These are phyloP conservation scores for Babyrousa celebensis DNA, from an alignment of 2,797 vertebrate genomes.

Conservation along the genomic window DNA sequence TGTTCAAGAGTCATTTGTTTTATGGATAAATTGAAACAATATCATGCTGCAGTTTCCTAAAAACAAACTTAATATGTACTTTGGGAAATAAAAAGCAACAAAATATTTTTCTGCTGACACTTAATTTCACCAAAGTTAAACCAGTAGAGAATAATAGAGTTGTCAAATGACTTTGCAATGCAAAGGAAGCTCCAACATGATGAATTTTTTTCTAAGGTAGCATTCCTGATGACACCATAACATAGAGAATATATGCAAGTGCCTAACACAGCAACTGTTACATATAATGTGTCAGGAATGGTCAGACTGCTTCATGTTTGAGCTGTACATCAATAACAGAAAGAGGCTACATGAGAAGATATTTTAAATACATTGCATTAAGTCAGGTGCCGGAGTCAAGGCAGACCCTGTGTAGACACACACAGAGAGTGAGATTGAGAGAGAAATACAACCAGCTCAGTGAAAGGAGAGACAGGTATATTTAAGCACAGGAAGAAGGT, in stretches of 20 bases:
- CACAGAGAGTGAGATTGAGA: background rate
- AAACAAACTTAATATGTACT: constrained; percentile 82
- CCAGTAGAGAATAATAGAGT: constrained; percentile 73
- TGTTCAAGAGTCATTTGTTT: constrained; percentile 76
- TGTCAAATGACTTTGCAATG: constrained; percentile 52
- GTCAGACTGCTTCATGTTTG: background rate
- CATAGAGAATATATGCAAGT: background rate
- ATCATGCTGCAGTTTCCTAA: constrained; percentile 72
- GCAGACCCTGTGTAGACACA: background rate
- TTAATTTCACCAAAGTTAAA: constrained; percentile 78
- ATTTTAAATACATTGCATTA: background rate
- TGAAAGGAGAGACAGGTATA: background rate
- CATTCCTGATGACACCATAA: background rate
- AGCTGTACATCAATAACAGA: background rate
- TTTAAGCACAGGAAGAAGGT: background rate
- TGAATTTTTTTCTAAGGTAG: background rate
- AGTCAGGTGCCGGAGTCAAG: background rate
- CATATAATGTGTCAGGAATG: background rate
- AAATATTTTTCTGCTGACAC: constrained; percentile 83
- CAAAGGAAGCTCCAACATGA: constrained; percentile 29
- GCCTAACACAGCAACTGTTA: background rate
- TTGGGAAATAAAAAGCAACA: constrained; percentile 84
- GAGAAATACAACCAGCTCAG: background rate
- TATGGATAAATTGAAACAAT: constrained; percentile 80
- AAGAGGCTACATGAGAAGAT: background rate